Evolutionary conservation across 2,797 vertebrate species (phyloP), one percentile per base, ranked within the genome.

Genomic region (Acanthurus leucopareius): DNA sequence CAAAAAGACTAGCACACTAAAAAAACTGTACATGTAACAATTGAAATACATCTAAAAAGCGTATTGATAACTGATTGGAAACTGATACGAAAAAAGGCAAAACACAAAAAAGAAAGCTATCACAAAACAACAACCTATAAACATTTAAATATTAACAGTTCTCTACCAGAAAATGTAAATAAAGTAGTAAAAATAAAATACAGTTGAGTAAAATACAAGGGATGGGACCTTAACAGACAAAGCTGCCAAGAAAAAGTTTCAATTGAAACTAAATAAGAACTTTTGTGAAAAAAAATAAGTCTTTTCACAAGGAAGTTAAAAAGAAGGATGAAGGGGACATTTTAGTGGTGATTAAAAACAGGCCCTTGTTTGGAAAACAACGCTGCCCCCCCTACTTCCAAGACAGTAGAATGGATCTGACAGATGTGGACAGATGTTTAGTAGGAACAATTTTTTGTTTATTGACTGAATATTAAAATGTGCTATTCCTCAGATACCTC

Each of bases 241-340:
- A 92, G 86, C 86, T 88, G 89, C 86, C 80, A 87, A 91, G 82
- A 80, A 85, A n/a, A 83, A 84, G 92, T 94, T 94, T 92, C 88
- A 89, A 89, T 54, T 78, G 85, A 95, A 94, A 94, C 89, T 86
- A 89, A 92, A 82, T 7, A 47, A 86, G 73, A 85, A 58, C 14
- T 10, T 42, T 42, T 42, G 40, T 42, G 40, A 42, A 42, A 42
- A 42, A 42, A 8, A 40, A 7, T 7, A 40, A 7, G 38, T 82
- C 11, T 80, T 83, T 78, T 74, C 88, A 91, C 83, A 90, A 90
- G 60, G 48, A 84, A 67, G 28, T 68, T 42, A 83, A 75, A 79
- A 49, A 35, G 64, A 71, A 58, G 19, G 47, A 5, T 61, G 19
- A 35, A 51, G 2, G 25, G 20, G 38, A 47, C 20, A 19, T 78